These are phyloP conservation scores for Cherax destructor DNA, from an alignment of 1,140 invertebrate species.

Conservation along the genomic window DNA sequence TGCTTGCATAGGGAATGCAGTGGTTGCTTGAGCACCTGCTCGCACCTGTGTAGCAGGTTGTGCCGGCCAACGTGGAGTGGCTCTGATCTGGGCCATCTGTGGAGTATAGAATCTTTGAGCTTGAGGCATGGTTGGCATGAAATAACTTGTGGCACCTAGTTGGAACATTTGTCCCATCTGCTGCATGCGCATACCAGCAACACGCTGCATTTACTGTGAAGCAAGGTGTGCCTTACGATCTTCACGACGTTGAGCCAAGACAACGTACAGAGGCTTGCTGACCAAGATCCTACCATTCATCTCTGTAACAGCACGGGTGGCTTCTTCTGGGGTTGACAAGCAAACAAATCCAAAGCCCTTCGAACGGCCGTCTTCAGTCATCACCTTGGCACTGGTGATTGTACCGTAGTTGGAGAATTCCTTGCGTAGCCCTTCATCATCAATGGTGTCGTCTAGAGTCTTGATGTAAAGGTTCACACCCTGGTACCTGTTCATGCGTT, in stretches of 20 bases:
- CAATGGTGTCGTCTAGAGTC: slow-evolving; percentile 97
- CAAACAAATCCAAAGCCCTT: slow-evolving; percentile 99
- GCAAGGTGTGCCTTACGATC: slow-evolving; percentile 98
- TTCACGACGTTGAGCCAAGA: slow-evolving; percentile 98
- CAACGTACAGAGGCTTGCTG: slow-evolving; percentile 98
- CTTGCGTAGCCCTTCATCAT: slow-evolving; percentile 95
- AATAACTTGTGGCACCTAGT: slow-evolving; percentile 88
- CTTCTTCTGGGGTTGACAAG: slow-evolving; percentile 98
- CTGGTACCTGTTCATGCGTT: slow-evolving; percentile 89
- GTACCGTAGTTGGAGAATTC: slow-evolving; percentile 97
- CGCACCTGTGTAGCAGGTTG: slow-evolving; percentile 80
- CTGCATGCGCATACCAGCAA: slow-evolving; percentile 97
- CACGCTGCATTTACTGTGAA: slow-evolving; percentile 97
- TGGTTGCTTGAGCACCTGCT: slow-evolving; percentile 81
- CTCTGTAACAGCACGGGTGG: slow-evolving; percentile 98
- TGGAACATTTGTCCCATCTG: slow-evolving; percentile 83
- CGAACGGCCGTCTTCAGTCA: slow-evolving; percentile 80
- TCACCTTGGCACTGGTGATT: slow-evolving; percentile 95
- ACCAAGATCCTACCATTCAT: slow-evolving; percentile 99
- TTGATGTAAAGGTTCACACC: slow-evolving; percentile 99
- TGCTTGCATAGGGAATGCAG: slow-evolving; percentile 71
- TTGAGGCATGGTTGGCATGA: slow-evolving; percentile 90
- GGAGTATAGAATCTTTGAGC: slow-evolving; percentile 90
- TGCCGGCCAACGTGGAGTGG: slow-evolving; percentile 91
- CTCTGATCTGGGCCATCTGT: slow-evolving; percentile 88